A percentile compares a stretch with the other conserved stretches of the same genome.
These are phyloP conservation scores for Coilia nasus DNA, from an alignment of 2,797 vertebrate genomes.

Conservation along the genomic window DNA sequence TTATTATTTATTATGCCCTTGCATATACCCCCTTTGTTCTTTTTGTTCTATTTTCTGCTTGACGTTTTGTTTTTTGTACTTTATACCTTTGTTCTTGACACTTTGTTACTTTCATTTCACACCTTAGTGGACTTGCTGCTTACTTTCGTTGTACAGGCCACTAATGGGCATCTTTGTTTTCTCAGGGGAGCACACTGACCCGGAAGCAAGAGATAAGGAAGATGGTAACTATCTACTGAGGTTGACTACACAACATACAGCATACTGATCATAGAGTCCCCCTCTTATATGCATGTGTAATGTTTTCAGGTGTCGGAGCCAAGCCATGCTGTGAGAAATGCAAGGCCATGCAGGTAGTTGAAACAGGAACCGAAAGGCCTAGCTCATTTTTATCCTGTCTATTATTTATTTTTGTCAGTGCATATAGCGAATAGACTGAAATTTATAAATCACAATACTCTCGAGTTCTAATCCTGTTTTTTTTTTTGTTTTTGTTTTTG, in stretches of 20 bases:
- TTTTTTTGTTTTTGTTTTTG: background rate
- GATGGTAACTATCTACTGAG: background rate
- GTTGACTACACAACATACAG: no score
- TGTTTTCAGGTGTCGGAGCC: constrained; percentile 14
- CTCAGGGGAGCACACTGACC: background rate
- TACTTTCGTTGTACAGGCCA: no score
- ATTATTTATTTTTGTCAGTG: background rate
- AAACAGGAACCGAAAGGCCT: background rate
- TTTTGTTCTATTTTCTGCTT: no score
- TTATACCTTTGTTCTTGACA: no score
- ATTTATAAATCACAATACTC: background rate
- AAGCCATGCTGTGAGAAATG: constrained; percentile 71
- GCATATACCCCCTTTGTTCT: no score
- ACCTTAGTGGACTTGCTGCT: no score
- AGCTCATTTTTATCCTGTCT: background rate
- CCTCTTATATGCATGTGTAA: background rate
- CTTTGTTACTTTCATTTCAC: no score
- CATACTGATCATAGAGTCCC: background rate
- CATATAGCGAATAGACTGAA: no score
- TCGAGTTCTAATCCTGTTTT: background rate
- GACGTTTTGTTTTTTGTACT: no score
- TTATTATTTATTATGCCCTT: no score
- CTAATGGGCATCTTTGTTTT: background rate
- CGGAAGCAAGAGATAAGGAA: background rate
- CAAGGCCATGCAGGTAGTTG: constrained; percentile 66